Percentiles rank a stretch among this genome's conserved stretches.
Evolutionary conservation across 1,140 invertebrate species (phyloP).

Genomic region (Vanessa atalanta): DNA sequence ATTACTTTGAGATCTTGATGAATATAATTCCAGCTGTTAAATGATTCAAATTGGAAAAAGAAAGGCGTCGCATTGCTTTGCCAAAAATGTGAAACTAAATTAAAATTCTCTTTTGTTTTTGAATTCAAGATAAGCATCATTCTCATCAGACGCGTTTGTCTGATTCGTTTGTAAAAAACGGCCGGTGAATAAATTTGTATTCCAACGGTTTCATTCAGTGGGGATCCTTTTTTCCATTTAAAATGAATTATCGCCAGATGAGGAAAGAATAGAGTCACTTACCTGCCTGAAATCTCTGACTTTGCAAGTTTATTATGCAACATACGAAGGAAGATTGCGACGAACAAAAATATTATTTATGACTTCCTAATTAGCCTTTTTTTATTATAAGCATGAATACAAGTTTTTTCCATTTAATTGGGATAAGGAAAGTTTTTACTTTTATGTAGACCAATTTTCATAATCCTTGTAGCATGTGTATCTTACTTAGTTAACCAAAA

Average conservation of each 20-base stretch:
- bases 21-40: conserved; percentile 17
- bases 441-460: no score
- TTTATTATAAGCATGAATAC: background rate
- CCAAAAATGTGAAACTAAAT: conserved; percentile 16
- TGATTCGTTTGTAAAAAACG: conserved; percentile 29
- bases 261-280: conserved; percentile 50
- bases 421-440: no score
- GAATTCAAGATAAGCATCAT: conserved; percentile 27
- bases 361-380: background rate
- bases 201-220: conserved; percentile 22
- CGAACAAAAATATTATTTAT: background rate
- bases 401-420: background rate
- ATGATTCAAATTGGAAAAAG: conserved; percentile 6
- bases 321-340: conserved; percentile 30
- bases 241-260: conserved; percentile 48
- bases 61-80: background rate
- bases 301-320: conserved; percentile 40
- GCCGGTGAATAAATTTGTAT: conserved; percentile 36
- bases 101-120: conserved; percentile 26
- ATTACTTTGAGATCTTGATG: background rate
- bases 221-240: conserved; percentile 44
- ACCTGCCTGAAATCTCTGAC: conserved; percentile 46
- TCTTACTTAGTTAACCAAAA: no score
- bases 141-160: conserved; percentile 26
- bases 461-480: no score